phyloP scores from a whole-genome alignment of 2,113 vertebrate genomes.

The Coryphaenoides rupestris region DNA sequence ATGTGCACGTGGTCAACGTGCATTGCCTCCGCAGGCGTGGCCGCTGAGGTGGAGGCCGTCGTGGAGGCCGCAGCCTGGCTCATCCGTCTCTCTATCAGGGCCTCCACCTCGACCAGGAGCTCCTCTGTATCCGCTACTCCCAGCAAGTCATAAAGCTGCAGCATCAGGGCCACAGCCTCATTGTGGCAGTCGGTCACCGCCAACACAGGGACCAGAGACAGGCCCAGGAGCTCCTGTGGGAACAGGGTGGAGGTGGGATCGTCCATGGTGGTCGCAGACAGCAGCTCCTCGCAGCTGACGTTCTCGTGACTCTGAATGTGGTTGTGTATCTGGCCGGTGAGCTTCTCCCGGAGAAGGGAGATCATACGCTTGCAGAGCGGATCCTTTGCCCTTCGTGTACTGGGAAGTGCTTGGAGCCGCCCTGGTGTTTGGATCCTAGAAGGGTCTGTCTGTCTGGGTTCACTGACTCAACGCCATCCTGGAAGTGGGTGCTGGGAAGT shows the following conservation, averaged over 20 bases:
- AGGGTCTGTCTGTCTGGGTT: conserved; percentile 13
- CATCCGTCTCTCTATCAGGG: conserved; percentile 47
- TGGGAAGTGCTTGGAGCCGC: background rate
- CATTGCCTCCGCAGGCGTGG: background rate
- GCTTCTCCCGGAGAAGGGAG: conserved; percentile 37
- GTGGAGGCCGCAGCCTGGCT: conserved; percentile 12
- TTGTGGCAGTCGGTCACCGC: conserved; percentile 64
- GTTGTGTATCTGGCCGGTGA: conserved; percentile 39
- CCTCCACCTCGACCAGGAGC: conserved; percentile 67
- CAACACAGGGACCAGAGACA: conserved; percentile 76
- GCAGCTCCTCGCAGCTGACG: conserved; percentile 68
- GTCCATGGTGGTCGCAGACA: conserved; percentile 58
- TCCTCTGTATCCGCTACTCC: conserved; percentile 58
- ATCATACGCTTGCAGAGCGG: conserved; percentile 35
- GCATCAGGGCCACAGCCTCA: conserved; percentile 59
- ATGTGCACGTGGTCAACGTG: conserved; percentile 32
- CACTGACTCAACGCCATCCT: background rate
- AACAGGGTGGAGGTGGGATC: conserved; percentile 54
- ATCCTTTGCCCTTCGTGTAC: conserved; percentile 22
- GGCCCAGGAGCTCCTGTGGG: conserved; percentile 71
- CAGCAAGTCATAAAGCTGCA: conserved; percentile 60
- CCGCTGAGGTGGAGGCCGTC: conserved; percentile 3
- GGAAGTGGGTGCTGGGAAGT: conserved; percentile 1
- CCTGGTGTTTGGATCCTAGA: conserved; percentile 21
- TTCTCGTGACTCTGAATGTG: conserved; percentile 47